Percentiles rank a stretch among this genome's conserved stretches.
These are phyloP conservation scores for Sebastes schlegelii DNA, from an alignment of 2,113 vertebrate genomes.

Conservation along the genomic window DNA sequence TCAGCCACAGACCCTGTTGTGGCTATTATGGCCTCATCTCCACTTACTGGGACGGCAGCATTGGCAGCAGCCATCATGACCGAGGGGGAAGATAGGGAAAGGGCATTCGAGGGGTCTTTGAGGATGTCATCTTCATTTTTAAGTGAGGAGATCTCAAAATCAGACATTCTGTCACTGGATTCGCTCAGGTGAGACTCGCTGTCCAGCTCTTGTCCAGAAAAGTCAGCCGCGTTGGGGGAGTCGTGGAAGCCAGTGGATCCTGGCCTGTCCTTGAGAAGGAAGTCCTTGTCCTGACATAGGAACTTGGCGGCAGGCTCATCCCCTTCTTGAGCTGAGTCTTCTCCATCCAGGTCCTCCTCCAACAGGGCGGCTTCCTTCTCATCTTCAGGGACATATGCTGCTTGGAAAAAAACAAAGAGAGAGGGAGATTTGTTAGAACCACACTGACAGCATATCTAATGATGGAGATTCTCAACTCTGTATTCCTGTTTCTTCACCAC, in stretches of 20 bases:
- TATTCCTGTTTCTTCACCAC: constrained; percentile 46
- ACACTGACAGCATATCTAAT: constrained; percentile 46
- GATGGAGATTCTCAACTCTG: constrained; percentile 55
- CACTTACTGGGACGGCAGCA: constrained; percentile 54
- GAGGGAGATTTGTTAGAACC: constrained; percentile 59
- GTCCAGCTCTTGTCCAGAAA: constrained; percentile 98
- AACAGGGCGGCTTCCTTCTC: constrained; percentile 93
- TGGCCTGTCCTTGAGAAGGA: constrained; percentile 87
- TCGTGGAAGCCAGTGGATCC: constrained; percentile 92
- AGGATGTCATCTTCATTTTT: constrained; percentile 95
- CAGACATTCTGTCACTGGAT: constrained; percentile 96
- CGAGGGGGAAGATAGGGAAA: constrained; percentile 72
- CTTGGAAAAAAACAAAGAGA: constrained; percentile 68
- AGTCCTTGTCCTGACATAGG: constrained; percentile 92
- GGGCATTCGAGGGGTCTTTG: constrained; percentile 87
- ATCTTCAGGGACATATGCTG: constrained; percentile 97
- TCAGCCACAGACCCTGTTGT: constrained; percentile 86
- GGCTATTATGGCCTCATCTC: constrained; percentile 85
- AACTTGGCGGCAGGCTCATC: constrained; percentile 94
- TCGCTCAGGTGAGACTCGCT: constrained; percentile 98
- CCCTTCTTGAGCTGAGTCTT: constrained; percentile 87
- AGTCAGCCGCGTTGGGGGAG: constrained; percentile 91
- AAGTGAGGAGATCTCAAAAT: constrained; percentile 94
- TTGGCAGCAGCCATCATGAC: constrained; percentile 68
- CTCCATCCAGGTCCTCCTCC: constrained; percentile 91